Evolutionary conservation across 2,888 invertebrate genomes (phyloP).

Genomic region (Saturnia pavonia): DNA sequence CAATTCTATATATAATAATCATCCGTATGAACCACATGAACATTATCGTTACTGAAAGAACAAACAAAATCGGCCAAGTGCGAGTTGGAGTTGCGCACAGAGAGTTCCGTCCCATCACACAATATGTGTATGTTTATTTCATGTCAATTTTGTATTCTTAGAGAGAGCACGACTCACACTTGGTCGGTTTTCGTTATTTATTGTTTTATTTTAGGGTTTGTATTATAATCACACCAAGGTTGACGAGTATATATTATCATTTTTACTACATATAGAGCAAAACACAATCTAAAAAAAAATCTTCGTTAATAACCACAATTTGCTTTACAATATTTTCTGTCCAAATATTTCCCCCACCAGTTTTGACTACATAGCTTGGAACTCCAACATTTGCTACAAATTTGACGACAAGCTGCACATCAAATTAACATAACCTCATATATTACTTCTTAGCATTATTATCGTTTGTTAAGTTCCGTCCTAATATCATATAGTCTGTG

Average conservation of each 20-base stretch:
- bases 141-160: neutral
- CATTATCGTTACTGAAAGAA: neutral
- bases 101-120: neutral
- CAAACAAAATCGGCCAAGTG: neutral
- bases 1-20: neutral
- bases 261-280: neutral
- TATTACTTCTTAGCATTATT: too few relatives aligned
- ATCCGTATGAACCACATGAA: neutral
- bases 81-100: neutral
- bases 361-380: too few relatives aligned
- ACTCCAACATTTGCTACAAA: too few relatives aligned
- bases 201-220: neutral
- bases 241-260: neutral
- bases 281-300: neutral
- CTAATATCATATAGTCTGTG: too few relatives aligned
- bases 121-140: neutral
- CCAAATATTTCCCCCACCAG: too few relatives aligned
- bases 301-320: too few relatives aligned
- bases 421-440: too few relatives aligned
- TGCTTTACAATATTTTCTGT: too few relatives aligned
- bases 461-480: too few relatives aligned
- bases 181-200: neutral
- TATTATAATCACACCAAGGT: too few relatives aligned
- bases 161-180: neutral
- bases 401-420: too few relatives aligned